phyloP scores from a whole-genome alignment of 1,140 invertebrate genomes.

The Pseudachorutes palmiensis region DNA sequence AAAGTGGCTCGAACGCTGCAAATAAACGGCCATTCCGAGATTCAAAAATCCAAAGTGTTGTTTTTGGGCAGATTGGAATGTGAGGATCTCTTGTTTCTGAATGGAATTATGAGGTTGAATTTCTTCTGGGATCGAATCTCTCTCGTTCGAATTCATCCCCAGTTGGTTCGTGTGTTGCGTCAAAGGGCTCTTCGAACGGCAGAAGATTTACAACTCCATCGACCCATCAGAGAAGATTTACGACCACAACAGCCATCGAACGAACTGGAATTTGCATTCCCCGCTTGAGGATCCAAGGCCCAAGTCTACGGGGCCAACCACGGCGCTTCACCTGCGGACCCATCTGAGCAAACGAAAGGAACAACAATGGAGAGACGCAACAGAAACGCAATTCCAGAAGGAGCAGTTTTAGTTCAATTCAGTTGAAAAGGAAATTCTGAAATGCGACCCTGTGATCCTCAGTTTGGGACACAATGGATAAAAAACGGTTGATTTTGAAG shows the following conservation, averaged over 20 bases:
- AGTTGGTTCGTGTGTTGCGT: not conserved
- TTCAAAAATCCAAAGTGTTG: too few species aligned
- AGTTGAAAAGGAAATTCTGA: not conserved
- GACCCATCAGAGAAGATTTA: conserved; percentile 4
- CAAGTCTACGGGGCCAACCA: not conserved
- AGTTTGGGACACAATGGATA: not conserved
- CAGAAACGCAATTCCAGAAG: not conserved
- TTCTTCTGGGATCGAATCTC: not conserved
- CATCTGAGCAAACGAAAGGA: too few species aligned
- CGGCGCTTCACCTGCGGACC: not conserved
- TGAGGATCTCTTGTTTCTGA: not conserved
- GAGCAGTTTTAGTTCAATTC: not conserved
- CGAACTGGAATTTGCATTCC: not conserved
- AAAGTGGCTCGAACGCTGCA: not conserved
- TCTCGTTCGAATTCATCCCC: not conserved
- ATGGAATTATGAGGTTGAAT: not conserved
- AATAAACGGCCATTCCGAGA: not conserved
- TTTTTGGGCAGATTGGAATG: not conserved
- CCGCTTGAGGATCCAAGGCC: not conserved
- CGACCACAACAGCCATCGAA: not conserved
- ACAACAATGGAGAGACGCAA: too few species aligned
- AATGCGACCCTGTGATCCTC: not conserved
- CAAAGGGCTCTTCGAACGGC: too few species aligned
- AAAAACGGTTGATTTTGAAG: not conserved
- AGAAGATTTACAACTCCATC: not conserved